Base-by-base conservation (phyloP, 2,113 vertebrate species). In the Alethe castanea region DNA sequence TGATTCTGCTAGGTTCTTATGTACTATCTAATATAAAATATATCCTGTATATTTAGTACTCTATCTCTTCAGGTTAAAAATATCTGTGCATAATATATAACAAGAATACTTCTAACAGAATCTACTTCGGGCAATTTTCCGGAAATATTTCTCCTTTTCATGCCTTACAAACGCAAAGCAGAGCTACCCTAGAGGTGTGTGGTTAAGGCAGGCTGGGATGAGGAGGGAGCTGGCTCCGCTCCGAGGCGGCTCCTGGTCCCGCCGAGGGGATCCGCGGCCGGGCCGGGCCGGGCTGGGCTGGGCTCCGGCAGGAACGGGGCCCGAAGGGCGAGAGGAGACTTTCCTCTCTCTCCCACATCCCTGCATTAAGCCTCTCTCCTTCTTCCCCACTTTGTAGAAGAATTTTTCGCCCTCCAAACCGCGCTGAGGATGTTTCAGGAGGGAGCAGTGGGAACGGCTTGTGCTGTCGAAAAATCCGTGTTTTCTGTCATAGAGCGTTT, bases 41-140 rank as follows among this genome's bases (percentile, higher is more conserved):
- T 5, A 19, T 4, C 4, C 17, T 14, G 4, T 9, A 4, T 17
- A 29, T 50, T 61, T 33, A n/a, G 44, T 6, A 2, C 6, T 50
- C 7, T 20, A 2, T 20, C 2, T 29, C 24, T 67, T 22, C 19
- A 4, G 15, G 7, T 16, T 38, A 65, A 70, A 76, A 88, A 29
- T 10, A 24, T 3, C 9, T 15, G 5, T 14, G 3, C 23, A 7
- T 13, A 22, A 45, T 1, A 9, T 6, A 6, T 3, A 48, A 17
- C 12, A 28, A 65, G 18, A 67, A 19, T 2, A 10, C 6, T 86
- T 53, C 40, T 22, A 13, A 9, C 5, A n/a, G 14, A 18, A 35
- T 36, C 8, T 8, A 19, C 16, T 14, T 2, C 8, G 36, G 33
- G 22, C 1, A 2, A 50, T 54, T 79, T 79, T 6, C 57, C 2